Base-by-base conservation (phyloP, 2,888 invertebrate species). In the Anodontia alba region DNA sequence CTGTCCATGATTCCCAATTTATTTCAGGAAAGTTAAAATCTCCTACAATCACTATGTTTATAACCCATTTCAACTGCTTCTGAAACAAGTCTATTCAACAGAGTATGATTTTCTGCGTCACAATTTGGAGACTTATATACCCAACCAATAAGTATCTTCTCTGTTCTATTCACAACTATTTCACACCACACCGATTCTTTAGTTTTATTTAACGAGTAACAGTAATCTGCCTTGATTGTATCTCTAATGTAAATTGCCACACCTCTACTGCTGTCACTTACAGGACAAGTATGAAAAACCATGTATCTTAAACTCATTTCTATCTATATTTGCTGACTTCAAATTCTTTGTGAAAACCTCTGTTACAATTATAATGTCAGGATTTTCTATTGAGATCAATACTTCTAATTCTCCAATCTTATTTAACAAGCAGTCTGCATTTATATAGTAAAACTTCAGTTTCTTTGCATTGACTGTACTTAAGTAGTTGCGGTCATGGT, bases 11-110 rank as follows among this genome's bases (percentile, higher is more conserved):
- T 0, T 67, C n/a, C 74, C 74, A 75, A 51, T 75, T 33, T 23
- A 75, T 68, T 31, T 62, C 74, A 15, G 74, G 74, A n/a, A 75
- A 68, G 26, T 75, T 67, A 68, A 75, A 73, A 38, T 76, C 75
- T 10, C 74, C 74, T 15, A 74, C n/a, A 26, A 74, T 67, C 0
- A 74, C 36, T 1, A 33, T 15, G 29, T 68, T n/a, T 67, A 20
- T 33, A 54, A 38, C 7, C n/a, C 57, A 26, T 23, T 29, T 54
- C 38, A n/a, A 31, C 33, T 23, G 51, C 74, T 54, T 57, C n/a
- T 38, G 31, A 33, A 15, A 54, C n/a, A 10, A 73, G 20, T 17
- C 36, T 29, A n/a, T 51, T 36, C 33, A 74, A 46, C 12, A 17
- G 20, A 1, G 12, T 38, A 20, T 67, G 66, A 36, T 74, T 74